A percentile compares a stretch with the other conserved stretches of the same genome.
phyloP scores from a whole-genome alignment of 2,797 vertebrate genomes.

The Somateria mollissima region DNA sequence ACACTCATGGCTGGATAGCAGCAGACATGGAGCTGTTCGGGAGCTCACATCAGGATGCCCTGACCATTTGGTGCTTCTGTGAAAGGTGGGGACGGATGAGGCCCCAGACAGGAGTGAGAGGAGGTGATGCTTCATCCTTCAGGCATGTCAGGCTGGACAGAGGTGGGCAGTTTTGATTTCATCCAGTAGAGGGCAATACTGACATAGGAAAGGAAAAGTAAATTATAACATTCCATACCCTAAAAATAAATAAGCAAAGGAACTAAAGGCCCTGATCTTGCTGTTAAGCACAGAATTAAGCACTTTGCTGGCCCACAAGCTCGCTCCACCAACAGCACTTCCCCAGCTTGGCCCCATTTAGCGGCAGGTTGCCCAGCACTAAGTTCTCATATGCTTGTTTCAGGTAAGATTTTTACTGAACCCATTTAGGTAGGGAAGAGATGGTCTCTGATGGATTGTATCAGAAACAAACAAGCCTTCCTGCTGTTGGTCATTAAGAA shows the following conservation, averaged over 20 bases:
- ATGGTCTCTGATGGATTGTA: not conserved
- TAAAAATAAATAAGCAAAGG: not conserved
- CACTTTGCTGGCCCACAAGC: not conserved
- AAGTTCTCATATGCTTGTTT: not conserved
- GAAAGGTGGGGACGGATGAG: too few species aligned
- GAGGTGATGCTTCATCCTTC: fast-evolving
- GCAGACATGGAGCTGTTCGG: not conserved
- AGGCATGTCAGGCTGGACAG: not conserved
- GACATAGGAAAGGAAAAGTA: not conserved
- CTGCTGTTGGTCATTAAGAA: not conserved
- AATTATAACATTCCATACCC: not conserved
- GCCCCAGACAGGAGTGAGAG: not conserved
- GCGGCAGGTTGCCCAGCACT: not conserved
- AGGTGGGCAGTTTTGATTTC: slow-evolving; percentile 1
- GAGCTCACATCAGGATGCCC: not conserved
- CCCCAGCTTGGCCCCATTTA: not conserved
- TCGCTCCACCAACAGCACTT: not conserved
- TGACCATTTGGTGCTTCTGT: not conserved
- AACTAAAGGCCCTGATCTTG: not conserved
- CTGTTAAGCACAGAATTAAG: not conserved
- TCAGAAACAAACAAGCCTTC: not conserved
- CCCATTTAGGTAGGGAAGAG: not conserved
- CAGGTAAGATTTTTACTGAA: not conserved
- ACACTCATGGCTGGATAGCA: not conserved
- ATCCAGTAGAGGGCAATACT: slow-evolving; percentile 55